Percentiles rank a stretch among this genome's conserved stretches.
Conservation (phyloP, 2,113 vertebrate species). For the Australoheros scitulus region DNA sequence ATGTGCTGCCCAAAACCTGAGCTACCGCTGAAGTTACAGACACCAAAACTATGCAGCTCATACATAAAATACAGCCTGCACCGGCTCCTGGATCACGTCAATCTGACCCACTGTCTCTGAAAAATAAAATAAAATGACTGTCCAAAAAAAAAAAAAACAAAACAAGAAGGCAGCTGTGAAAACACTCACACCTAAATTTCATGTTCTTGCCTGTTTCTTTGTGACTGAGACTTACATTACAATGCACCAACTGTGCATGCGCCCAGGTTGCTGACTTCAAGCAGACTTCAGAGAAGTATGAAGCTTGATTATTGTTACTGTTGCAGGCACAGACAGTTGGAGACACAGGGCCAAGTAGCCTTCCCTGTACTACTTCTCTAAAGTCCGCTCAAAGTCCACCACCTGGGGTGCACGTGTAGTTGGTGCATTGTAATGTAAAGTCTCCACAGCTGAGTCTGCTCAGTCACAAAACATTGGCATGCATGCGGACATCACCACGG, state of each 20-base stretch:
- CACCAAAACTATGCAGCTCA: rapidly evolving
- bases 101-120: neutral
- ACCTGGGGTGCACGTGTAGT: no score
- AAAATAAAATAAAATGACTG: neutral
- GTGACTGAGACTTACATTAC: neutral
- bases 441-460: no score
- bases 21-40: neutral
- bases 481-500: neutral
- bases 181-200: neutral
- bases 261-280: neutral
- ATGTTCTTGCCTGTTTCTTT: neutral
- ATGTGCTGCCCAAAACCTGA: no score
- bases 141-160: neutral
- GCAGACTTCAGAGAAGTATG: rapidly evolving
- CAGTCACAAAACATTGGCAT: neutral
- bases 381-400: no score
- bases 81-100: rapidly evolving
- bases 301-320: neutral
- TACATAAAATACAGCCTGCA: neutral
- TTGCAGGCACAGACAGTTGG: neutral
- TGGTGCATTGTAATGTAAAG: no score
- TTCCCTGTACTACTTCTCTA: no score
- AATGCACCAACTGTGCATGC: neutral
- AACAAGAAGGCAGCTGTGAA: rapidly evolving
- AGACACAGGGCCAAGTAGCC: neutral